These are phyloP conservation scores for Platycnemis pennipes DNA, from an alignment of 2,888 invertebrate species.

Conservation along the genomic window DNA sequence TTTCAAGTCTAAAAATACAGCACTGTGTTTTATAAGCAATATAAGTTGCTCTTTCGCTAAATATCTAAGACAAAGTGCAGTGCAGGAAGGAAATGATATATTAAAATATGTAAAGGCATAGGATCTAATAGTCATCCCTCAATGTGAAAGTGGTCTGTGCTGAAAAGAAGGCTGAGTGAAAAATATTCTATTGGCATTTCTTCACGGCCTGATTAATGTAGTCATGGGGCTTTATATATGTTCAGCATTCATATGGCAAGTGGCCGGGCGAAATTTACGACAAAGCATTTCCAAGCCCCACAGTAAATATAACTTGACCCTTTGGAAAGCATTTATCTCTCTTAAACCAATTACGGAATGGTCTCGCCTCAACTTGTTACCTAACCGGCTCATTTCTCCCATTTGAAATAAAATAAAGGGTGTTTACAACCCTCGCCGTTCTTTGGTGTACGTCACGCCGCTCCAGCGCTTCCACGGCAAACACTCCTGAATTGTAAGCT, in stretches of 20 bases:
- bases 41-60: too few relatives aligned
- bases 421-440: not conserved
- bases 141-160: too few relatives aligned
- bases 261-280: not conserved
- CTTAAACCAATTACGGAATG: slow-evolving; percentile 10
- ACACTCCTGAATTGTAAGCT: not conserved
- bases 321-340: not conserved
- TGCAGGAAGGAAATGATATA: too few relatives aligned
- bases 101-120: too few relatives aligned
- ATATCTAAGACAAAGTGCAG: too few relatives aligned
- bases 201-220: not conserved
- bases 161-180: too few relatives aligned
- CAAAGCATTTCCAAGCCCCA: not conserved
- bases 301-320: not conserved
- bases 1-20: too few relatives aligned
- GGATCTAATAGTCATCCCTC: too few relatives aligned
- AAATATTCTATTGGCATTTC: too few relatives aligned
- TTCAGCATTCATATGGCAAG: not conserved
- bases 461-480: not conserved
- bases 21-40: too few relatives aligned
- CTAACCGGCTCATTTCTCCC: not conserved
- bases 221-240: not conserved
- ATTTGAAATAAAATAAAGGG: not conserved
- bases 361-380: not conserved
- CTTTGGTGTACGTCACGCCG: not conserved